These are phyloP conservation scores for Serinus canaria DNA, from an alignment of 2,113 vertebrate species.

Conservation along the genomic window DNA sequence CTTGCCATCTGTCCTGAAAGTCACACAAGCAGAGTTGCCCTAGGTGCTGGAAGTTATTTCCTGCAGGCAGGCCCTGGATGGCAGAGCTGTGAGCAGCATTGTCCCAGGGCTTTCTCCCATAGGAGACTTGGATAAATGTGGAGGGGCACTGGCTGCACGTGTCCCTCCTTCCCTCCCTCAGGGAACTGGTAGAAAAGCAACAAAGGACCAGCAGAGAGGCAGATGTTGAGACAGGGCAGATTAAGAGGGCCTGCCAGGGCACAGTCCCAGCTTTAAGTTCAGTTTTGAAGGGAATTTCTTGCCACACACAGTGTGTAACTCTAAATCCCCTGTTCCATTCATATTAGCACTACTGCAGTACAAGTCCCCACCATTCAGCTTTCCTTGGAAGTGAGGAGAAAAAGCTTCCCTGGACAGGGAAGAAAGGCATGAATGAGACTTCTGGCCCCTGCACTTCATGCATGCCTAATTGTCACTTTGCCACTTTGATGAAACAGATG, in stretches of 20 bases:
- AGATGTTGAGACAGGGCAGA: background rate
- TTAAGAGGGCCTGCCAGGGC: background rate
- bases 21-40: background rate
- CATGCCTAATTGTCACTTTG: background rate
- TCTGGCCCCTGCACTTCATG: background rate
- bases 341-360: background rate
- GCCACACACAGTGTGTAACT: background rate
- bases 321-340: background rate
- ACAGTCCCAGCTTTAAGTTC: background rate
- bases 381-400: background rate
- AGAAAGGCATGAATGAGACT: background rate
- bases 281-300: background rate
- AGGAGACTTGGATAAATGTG: fast-evolving
- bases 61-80: background rate
- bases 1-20: background rate
- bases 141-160: background rate
- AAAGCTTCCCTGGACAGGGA: background rate
- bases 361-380: background rate
- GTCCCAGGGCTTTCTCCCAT: background rate
- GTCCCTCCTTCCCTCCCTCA: background rate
- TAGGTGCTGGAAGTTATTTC: background rate
- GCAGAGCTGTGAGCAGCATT: background rate
- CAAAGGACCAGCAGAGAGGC: background rate
- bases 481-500: background rate
- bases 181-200: background rate